Conservation (phyloP, 2,797 vertebrate genomes). For the Leuciscus waleckii region DNA sequence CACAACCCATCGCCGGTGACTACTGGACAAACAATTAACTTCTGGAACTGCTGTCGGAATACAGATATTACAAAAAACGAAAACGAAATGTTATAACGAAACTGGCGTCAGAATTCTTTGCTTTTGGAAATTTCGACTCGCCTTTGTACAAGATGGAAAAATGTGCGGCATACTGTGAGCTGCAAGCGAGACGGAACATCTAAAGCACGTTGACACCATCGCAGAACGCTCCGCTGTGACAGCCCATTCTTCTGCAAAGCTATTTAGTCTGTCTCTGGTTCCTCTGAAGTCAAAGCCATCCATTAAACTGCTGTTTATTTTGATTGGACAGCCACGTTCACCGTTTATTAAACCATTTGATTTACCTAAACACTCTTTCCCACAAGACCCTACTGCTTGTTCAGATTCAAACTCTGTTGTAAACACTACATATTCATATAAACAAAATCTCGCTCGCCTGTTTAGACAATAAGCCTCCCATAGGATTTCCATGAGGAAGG, state of each 20-base stretch:
- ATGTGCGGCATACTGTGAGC: constrained; percentile 11
- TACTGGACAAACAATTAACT: constrained; percentile 43
- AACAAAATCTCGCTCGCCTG: constrained; percentile 37
- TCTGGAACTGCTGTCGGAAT: constrained; percentile 9
- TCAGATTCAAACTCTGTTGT: constrained; percentile 26
- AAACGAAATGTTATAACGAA: neutral
- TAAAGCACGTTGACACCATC: constrained; percentile 35
- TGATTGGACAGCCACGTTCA: constrained; percentile 37
- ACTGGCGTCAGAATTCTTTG: neutral
- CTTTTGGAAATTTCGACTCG: constrained; percentile 26
- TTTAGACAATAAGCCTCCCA: constrained; percentile 46
- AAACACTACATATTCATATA: constrained; percentile 41
- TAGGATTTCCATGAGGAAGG: constrained; percentile 48
- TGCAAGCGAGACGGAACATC: constrained; percentile 28
- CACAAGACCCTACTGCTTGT: constrained; percentile 38
- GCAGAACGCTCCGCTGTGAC: neutral
- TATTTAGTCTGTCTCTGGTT: constrained; percentile 42
- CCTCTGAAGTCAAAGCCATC: constrained; percentile 33
- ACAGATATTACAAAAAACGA: neutral
- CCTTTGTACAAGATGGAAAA: constrained; percentile 32
- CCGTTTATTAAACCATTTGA: constrained; percentile 41
- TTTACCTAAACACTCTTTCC: constrained; percentile 49
- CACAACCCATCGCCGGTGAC: neutral
- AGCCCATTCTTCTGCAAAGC: constrained; percentile 18
- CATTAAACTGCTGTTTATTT: constrained; percentile 46